These are phyloP conservation scores for Montifringilla adamsi DNA, from an alignment of 2,113 vertebrate species.

Conservation along the genomic window DNA sequence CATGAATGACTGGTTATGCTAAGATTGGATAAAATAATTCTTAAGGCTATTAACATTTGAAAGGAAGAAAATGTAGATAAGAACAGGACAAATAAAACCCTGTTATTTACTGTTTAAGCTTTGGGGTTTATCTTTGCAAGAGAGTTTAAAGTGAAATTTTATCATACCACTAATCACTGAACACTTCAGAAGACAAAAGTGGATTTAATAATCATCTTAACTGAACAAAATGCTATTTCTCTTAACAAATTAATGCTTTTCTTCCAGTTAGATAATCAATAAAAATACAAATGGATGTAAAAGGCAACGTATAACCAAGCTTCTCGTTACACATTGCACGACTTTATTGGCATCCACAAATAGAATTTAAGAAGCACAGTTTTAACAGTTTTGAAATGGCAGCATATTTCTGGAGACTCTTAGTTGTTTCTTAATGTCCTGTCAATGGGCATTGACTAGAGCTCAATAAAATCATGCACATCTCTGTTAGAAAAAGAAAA, in stretches of 20 bases:
- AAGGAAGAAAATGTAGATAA: background rate
- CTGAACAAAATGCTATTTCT: background rate
- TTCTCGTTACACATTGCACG: background rate
- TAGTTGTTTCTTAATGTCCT: background rate
- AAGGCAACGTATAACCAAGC: background rate
- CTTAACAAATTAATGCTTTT: background rate
- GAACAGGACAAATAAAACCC: background rate
- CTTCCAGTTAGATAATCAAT: slow-evolving; percentile 13
- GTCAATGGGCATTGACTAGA: background rate
- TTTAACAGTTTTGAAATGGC: background rate
- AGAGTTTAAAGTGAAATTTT: background rate
- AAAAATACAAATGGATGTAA: slow-evolving; percentile 1
- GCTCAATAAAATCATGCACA: background rate
- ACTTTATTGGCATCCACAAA: background rate
- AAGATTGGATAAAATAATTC: background rate
- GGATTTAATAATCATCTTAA: slow-evolving; percentile 2
- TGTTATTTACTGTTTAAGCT: background rate
- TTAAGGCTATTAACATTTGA: slow-evolving; percentile 1
- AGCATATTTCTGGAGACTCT: background rate
- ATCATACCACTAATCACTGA: background rate
- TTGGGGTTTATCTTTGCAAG: background rate
- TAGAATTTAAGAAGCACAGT: background rate
- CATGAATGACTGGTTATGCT: background rate
- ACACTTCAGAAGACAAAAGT: background rate
- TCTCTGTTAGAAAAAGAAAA: background rate